Evolutionary conservation across 1,140 invertebrate species (phyloP).

Genomic region (Drosophila aff.): DNA sequence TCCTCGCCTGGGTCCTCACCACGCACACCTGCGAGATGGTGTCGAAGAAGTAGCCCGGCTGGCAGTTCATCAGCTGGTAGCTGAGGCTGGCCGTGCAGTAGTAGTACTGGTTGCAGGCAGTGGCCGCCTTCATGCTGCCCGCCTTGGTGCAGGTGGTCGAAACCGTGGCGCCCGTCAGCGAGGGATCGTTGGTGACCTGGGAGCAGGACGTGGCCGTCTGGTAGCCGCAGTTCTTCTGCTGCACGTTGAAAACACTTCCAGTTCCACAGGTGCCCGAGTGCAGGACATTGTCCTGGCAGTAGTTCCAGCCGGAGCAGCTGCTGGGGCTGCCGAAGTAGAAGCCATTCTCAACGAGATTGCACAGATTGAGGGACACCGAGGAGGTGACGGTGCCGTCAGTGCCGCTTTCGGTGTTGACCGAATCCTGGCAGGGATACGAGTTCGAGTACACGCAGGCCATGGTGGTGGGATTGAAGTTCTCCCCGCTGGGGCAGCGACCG

Average conservation of each 20-base stretch:
- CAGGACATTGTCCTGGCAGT: slow-evolving; percentile 33
- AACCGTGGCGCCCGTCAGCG: slow-evolving; percentile 7
- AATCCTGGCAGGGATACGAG: slow-evolving; percentile 24
- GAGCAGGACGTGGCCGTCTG: slow-evolving; percentile 22
- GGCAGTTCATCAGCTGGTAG: slow-evolving; percentile 39
- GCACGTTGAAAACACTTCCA: slow-evolving; percentile 28
- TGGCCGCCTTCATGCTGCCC: slow-evolving; percentile 22
- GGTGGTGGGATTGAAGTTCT: slow-evolving; percentile 51
- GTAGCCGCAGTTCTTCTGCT: slow-evolving; percentile 44
- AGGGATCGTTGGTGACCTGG: slow-evolving; percentile 60
- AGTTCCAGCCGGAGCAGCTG: slow-evolving; percentile 49
- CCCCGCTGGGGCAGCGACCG: slow-evolving; percentile 44
- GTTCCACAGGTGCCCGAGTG: slow-evolving; percentile 28
- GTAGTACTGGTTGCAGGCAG: slow-evolving; percentile 56
- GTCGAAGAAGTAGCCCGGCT: slow-evolving; percentile 38
- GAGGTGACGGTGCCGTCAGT: neutral
- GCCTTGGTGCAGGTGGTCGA: slow-evolving; percentile 19
- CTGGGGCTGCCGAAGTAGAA: slow-evolving; percentile 55
- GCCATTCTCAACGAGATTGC: slow-evolving; percentile 33
- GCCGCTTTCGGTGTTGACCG: neutral
- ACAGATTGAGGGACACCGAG: slow-evolving; percentile 46
- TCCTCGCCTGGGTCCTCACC: slow-evolving; percentile 36
- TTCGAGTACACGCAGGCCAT: slow-evolving; percentile 41
- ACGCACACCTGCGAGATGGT: slow-evolving; percentile 40
- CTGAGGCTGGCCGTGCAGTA: slow-evolving; percentile 7